Percentiles rank a stretch among this genome's conserved stretches.
Evolutionary conservation across 1,140 invertebrate species (phyloP).

Genomic region (Penaeus indicus): DNA sequence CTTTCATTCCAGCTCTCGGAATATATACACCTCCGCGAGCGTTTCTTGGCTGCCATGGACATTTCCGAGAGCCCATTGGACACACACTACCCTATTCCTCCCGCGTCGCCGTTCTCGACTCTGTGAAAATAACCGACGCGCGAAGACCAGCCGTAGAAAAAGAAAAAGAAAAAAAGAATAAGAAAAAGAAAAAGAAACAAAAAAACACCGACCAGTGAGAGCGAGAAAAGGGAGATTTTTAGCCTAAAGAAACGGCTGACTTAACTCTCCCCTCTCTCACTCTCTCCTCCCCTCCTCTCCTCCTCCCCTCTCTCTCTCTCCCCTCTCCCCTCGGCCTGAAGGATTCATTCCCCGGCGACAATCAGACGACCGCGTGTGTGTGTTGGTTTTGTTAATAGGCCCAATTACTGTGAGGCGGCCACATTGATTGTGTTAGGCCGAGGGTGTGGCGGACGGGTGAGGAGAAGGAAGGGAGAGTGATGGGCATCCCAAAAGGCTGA

Average conservation of each 20-base stretch:
- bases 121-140: no score
- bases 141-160: no score
- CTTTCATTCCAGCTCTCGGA: neutral
- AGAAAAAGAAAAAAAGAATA: no score
- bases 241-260: conserved; percentile 4
- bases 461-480: neutral
- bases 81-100: no score
- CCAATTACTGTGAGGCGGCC: conserved; percentile 51
- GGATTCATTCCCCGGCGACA: conserved; percentile 55
- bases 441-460: neutral
- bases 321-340: conserved; percentile 15
- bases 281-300: neutral
- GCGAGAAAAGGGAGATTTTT: conserved; percentile 20
- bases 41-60: neutral
- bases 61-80: no score
- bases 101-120: no score
- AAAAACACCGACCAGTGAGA: neutral
- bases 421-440: conserved; percentile 44
- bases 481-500: neutral
- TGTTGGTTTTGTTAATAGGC: conserved; percentile 62
- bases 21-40: neutral
- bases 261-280: neutral
- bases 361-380: conserved; percentile 56
- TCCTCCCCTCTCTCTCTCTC: neutral
- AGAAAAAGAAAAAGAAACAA: no score